These are phyloP conservation scores for Huso huso DNA, from an alignment of 2,797 vertebrate genomes.

Conservation along the genomic window DNA sequence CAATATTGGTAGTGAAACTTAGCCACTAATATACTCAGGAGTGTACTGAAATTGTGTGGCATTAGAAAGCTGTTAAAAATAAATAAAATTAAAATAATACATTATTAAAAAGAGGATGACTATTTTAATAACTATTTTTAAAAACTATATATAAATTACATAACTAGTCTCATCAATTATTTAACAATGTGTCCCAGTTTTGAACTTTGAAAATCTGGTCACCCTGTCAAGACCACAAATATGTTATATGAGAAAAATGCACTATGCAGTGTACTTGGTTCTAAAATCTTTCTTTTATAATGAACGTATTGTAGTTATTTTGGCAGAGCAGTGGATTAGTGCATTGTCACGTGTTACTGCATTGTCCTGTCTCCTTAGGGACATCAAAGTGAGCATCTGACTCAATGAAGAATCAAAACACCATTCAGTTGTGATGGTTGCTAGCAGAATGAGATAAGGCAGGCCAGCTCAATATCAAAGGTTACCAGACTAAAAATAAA, in stretches of 20 bases:
- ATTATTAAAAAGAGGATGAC: too few species aligned
- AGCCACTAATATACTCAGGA: too few species aligned
- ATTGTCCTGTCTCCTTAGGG: not conserved
- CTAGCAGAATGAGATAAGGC: slow-evolving; percentile 12
- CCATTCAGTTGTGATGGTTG: slow-evolving; percentile 22
- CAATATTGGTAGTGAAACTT: too few species aligned
- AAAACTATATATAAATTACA: too few species aligned
- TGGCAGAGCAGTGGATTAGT: not conserved
- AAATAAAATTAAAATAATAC: not conserved
- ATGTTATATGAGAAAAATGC: too few species aligned
- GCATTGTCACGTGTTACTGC: not conserved
- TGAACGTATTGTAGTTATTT: not conserved
- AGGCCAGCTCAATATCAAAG: slow-evolving; percentile 21
- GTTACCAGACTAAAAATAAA: slow-evolving; percentile 27
- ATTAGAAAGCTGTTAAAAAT: not conserved
- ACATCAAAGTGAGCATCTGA: slow-evolving; percentile 12
- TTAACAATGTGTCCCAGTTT: too few species aligned
- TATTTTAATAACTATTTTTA: too few species aligned
- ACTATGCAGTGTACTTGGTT: too few species aligned
- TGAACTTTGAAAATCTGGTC: too few species aligned
- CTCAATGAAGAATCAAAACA: slow-evolving; percentile 16
- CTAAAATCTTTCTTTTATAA: not conserved
- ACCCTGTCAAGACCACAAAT: too few species aligned
- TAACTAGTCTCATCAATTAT: too few species aligned
- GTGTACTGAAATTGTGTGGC: not conserved